Evolutionary conservation across 1,140 invertebrate genomes (phyloP), one percentile per base, ranked within the genome.

Genomic region (Caenorhabditis briggsae): DNA sequence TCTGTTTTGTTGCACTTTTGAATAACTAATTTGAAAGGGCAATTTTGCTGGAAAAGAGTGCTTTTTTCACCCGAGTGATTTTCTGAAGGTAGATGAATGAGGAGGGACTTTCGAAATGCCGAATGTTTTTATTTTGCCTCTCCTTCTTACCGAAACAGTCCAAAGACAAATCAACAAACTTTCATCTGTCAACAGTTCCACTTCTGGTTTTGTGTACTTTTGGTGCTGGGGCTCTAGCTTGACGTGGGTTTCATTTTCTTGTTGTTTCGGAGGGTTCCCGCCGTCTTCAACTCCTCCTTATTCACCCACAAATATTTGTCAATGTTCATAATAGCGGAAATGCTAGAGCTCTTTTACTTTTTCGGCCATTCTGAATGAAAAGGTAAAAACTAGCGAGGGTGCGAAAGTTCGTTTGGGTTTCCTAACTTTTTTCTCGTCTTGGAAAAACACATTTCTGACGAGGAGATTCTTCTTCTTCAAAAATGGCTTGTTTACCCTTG

Each of bases 251-350:
- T 78, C 70, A 20, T 46, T 78, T 50, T 43, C 64, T 20, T 70
- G 16, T 11, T 41, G 8, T 23, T 78, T 78, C 33, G 46, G n/a
- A 9, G 48, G 48, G 43, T 41, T 78, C 11, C 46, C 33, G 33
- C 70, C 70, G 53, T 50, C 46, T 78, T 41, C 70, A 78, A 78
- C 46, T 78, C 70, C 70, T 50, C 70, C 64, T 78, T 78, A 8
- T 78, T 78, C 70, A 53, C 46, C 46, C 70, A 33, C 33, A 78
- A 78, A 78, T 78, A 78, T 78, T 78, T 78, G 70, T 78, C 70
- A 48, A 78, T 50, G 70, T 78, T 78, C 70, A 78, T 78, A 78
- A 78, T 78, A 78, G 70, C 70, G 70, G 70, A 78, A 78, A 78
- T 78, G 70, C 46, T 78, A 78, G 70, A 78, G 46, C 33, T 20